Base-by-base conservation (phyloP, 2,797 vertebrate species). In the Anisognathus igniventris region DNA sequence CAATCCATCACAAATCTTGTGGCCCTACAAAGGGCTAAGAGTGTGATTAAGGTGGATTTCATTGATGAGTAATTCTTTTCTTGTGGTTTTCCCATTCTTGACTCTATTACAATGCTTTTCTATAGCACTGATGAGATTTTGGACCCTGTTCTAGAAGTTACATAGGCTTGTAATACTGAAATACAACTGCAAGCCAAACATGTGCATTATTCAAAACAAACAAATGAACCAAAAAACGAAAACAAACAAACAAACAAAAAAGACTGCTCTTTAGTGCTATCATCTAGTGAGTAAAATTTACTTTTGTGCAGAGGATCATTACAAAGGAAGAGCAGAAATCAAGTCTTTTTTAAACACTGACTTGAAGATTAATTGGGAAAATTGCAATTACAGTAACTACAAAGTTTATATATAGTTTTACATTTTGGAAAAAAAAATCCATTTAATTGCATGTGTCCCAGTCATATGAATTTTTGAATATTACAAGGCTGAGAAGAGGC, bases 21-120 rank as follows among this genome's bases (percentile, higher is more conserved):
- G 23, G 42, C 15, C 9, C 31, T 89, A 37, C 37, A 65, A 65
- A 87, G 47, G 21, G 7, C 33, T 91, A 76, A 27, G 25, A 68
- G 12, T 74, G n/a, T 60, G 62, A 92, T 78, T 62, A 90, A 88
- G 39, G n/a, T 71, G 76, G 37, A 76, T 93, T 93, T 91, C 64
- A 71, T 76, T 82, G 67, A 87, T 48, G n/a, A 71, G 39, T 90
- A 90, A 60, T 74, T 82, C 9, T 84, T 95, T 94, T 86, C 66
- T 87, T 92, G 60, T 37, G 31, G 33, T 86, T 90, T 95, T 95
- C 64, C 88, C 80, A 39, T 81, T 90, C 84, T 82, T 91, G 56
- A 75, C 23, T 93, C 68, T 75, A 54, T 85, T 73, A 61, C 56
- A 82, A 61, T 57, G n/a, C 30, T 82, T 82, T 35, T 61, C 64